Evolutionary conservation across 2,113 vertebrate species (phyloP), one percentile per base, ranked within the genome.

Genomic region (Athene cunicularia): DNA sequence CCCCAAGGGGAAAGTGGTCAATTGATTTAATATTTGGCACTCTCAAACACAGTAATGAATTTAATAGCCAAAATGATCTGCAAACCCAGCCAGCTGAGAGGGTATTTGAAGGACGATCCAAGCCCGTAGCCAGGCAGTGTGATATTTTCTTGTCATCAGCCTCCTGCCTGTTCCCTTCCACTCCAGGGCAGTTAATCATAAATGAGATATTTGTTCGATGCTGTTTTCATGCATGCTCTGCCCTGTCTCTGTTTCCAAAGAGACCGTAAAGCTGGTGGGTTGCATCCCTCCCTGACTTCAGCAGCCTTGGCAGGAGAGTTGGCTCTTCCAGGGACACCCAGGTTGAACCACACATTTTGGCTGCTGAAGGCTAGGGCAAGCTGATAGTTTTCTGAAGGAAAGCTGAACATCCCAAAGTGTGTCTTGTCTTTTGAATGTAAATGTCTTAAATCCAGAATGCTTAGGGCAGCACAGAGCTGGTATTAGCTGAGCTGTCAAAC

Each of bases 201-300:
- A 87, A 77, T 47, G 30, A 72, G 37, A 47, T 43, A 17, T 6
- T 89, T 91, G 72, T n/a, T 84, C 1, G 3, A 33, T 80, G 80
- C 52, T 63, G 18, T 81, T 94, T 73, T 68, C n/a, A 6, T 47
- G 76, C 64, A 8, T 86, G n/a, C 37, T 90, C 13, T 80, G 9
- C 41, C 15, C 33, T 74, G 6, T 63, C 60, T 91, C 19, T 0
- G 0, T 88, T 62, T 90, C 64, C 27, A 74, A 47, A 47, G 66
- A 79, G 52, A 63, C 52, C 0, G 0, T 71, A n/a, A 59, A 55
- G 50, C 56, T 0, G 0, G 27, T 68, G 58, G 73, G 71, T 80
- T 75, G 49, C 58, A 41, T 76, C 75, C 62, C n/a, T 45, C 21
- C 21, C 33, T 0, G 2, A 39, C 53, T 89, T 79, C 5, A 2